Evolutionary conservation across 2,888 invertebrate species (phyloP).

Genomic region (Syrista parreyssii): DNA sequence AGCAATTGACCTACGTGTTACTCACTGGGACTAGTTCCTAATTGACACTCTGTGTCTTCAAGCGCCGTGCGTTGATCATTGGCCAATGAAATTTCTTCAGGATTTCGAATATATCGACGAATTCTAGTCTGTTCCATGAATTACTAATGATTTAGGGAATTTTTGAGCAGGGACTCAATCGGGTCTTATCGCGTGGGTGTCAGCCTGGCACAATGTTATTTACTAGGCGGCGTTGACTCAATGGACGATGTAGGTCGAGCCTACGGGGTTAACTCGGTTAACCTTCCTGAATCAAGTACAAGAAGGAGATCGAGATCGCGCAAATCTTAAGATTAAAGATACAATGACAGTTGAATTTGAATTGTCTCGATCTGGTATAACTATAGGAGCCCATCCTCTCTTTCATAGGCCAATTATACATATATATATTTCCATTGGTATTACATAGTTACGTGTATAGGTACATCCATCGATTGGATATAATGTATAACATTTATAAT

Average conservation of each 20-base stretch:
- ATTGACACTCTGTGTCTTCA: background rate
- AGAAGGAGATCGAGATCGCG: background rate
- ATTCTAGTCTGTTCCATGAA: background rate
- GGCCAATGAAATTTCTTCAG: background rate
- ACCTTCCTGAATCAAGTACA: conserved; percentile 35
- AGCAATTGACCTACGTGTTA: background rate
- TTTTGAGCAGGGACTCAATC: background rate
- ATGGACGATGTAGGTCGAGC: conserved; percentile 37
- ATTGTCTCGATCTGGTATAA: conserved; percentile 23
- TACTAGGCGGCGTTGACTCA: conserved; percentile 38
- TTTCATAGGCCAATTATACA: conserved; percentile 14
- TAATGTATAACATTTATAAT: conserved; percentile 12
- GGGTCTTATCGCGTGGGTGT: background rate
- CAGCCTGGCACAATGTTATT: conserved; percentile 34
- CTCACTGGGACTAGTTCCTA: background rate
- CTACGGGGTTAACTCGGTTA: conserved; percentile 56
- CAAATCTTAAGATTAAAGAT: background rate
- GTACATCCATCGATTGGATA: conserved; percentile 23
- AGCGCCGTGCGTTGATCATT: background rate
- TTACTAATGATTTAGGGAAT: background rate
- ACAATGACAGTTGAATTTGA: background rate
- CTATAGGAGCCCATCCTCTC: conserved; percentile 21
- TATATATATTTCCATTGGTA: conserved; percentile 42
- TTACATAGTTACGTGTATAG: conserved; percentile 53
- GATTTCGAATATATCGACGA: background rate